These are phyloP conservation scores for Podarcis cretensis DNA, from an alignment of 2,113 vertebrate species.

Conservation along the genomic window DNA sequence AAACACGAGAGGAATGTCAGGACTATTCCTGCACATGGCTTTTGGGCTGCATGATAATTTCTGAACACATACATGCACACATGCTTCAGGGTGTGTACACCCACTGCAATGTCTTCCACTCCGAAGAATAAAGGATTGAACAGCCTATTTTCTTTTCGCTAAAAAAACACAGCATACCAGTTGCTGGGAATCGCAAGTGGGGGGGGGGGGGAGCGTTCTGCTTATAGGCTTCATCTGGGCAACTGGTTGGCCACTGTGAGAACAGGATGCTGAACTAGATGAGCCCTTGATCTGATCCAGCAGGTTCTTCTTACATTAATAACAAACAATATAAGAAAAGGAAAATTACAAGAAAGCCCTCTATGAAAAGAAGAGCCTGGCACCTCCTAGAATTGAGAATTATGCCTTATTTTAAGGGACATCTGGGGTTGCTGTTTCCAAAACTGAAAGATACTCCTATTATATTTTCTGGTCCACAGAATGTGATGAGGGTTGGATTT, in stretches of 20 bases:
- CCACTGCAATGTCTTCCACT: not conserved
- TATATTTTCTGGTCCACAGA: not conserved
- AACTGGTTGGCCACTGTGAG: too few relatives aligned
- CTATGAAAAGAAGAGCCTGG: not conserved
- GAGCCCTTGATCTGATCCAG: too few relatives aligned
- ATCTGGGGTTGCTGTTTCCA: not conserved
- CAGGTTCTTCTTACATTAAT: too few relatives aligned
- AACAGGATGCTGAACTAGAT: too few relatives aligned
- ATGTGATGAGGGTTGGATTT: not conserved
- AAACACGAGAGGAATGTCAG: not conserved
- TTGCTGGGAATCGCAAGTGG: too few relatives aligned
- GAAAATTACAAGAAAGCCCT: not conserved
- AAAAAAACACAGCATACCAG: not conserved
- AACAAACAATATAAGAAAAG: not conserved
- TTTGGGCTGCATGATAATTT: not conserved
- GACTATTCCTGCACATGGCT: not conserved
- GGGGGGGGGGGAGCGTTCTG: too few relatives aligned
- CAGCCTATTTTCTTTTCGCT: not conserved
- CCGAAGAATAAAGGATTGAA: not conserved
- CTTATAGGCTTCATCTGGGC: too few relatives aligned
- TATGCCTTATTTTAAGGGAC: not conserved
- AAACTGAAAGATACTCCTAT: not conserved
- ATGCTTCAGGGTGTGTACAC: not conserved
- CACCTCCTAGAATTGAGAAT: not conserved
- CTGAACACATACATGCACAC: not conserved